phyloP scores from a whole-genome alignment of 2,797 vertebrate genomes.

The Phyllotis vaccarum region DNA sequence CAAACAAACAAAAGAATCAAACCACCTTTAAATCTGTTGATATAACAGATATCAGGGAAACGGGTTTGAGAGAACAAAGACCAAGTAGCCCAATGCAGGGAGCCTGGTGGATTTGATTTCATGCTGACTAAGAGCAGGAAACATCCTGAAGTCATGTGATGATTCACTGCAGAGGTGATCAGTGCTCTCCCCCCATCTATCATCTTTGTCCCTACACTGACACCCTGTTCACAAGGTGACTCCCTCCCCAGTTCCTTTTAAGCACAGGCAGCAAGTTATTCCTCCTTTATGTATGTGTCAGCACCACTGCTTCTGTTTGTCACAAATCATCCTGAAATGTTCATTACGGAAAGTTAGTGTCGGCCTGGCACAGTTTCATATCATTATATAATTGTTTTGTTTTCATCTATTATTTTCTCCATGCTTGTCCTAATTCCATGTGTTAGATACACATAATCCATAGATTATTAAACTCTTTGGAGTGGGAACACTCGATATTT shows the following conservation, averaged over 20 bases:
- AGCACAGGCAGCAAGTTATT: neutral
- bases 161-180: neutral
- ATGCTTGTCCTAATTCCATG: neutral
- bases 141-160: neutral
- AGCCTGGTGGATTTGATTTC: neutral
- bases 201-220: neutral
- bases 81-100: neutral
- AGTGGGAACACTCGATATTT: neutral
- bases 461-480: neutral
- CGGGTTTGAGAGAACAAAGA: neutral
- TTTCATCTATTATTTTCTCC: constrained; percentile 12
- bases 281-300: neutral
- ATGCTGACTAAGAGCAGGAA: neutral
- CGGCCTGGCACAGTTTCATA: neutral
- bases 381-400: neutral
- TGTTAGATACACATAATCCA: neutral
- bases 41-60: neutral
- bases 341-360: neutral
- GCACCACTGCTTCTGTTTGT: neutral
- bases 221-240: neutral
- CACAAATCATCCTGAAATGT: neutral
- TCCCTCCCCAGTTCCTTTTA: neutral
- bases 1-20: neutral
- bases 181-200: neutral
- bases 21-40: neutral